Evolutionary conservation across 2,797 vertebrate species (phyloP).

Genomic region (Molossus molossus): DNA sequence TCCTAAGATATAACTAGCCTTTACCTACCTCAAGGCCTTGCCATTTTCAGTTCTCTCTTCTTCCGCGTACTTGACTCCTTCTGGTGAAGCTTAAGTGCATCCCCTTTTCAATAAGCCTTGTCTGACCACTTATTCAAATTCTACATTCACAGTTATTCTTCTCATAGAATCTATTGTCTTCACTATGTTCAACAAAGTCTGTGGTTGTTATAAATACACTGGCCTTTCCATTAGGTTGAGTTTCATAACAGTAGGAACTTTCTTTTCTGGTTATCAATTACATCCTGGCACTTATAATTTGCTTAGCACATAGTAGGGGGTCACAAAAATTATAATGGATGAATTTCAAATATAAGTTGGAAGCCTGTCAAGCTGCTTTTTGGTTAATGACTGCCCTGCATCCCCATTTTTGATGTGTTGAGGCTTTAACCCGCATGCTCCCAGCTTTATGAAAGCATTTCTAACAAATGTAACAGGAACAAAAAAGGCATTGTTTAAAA

Average conservation of each 20-base stretch:
- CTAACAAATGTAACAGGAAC: not conserved
- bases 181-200: not conserved
- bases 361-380: not conserved
- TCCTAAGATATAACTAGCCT: not conserved
- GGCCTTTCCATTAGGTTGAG: not conserved
- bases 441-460: slow-evolving; percentile 41
- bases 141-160: not conserved
- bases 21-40: not conserved
- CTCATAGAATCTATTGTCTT: not conserved
- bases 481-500: slow-evolving; percentile 35
- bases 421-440: not conserved
- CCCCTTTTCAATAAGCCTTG: not conserved
- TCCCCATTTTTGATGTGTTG: not conserved
- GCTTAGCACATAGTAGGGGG: not conserved
- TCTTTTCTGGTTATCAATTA: not conserved
- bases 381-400: not conserved
- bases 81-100: not conserved
- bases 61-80: not conserved
- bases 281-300: not conserved
- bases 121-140: not conserved
- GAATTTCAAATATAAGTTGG: slow-evolving; percentile 44
- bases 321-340: not conserved
- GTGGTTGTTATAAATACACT: not conserved
- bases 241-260: not conserved
- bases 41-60: not conserved